A percentile compares a stretch with the other conserved stretches of the same genome.
phyloP scores from a whole-genome alignment of 2,888 invertebrate species.

The Boloria euphrosyne region DNA sequence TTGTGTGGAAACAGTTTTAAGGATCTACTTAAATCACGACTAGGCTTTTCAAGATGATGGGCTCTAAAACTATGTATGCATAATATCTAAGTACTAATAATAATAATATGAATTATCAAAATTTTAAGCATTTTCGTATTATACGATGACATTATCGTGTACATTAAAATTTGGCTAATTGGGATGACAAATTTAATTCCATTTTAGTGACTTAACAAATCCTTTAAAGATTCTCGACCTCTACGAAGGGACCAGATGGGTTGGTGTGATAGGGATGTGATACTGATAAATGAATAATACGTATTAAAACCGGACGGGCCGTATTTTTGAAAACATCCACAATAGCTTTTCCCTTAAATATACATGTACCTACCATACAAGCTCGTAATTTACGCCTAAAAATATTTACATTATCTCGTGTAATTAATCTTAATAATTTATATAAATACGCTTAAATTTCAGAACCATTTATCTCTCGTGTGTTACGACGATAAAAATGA shows the following conservation, averaged over 20 bases:
- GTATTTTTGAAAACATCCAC: conserved; percentile 5
- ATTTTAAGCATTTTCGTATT: neutral
- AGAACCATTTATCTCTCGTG: no score
- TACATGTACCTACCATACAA: neutral
- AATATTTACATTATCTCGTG: neutral
- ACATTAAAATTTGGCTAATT: conserved; percentile 33
- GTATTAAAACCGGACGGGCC: conserved; percentile 17
- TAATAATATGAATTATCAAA: no score
- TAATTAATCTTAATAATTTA: no score
- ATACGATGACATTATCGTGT: conserved; percentile 18
- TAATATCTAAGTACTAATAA: no score
- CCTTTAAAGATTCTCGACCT: conserved; percentile 41
- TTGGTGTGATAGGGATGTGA: conserved; percentile 39
- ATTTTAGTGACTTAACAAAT: conserved; percentile 34
- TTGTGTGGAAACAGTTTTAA: no score
- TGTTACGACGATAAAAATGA: no score
- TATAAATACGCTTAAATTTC: no score
- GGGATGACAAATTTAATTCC: conserved; percentile 36
- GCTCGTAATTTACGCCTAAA: neutral
- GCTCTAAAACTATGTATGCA: no score
- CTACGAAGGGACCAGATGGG: conserved; percentile 43
- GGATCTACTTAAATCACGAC: no score
- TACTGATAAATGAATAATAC: conserved; percentile 45
- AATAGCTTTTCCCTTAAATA: neutral
- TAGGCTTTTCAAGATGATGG: no score